These are phyloP conservation scores for Fukomys damarensis DNA, from an alignment of 2,113 vertebrate genomes.

Conservation along the genomic window DNA sequence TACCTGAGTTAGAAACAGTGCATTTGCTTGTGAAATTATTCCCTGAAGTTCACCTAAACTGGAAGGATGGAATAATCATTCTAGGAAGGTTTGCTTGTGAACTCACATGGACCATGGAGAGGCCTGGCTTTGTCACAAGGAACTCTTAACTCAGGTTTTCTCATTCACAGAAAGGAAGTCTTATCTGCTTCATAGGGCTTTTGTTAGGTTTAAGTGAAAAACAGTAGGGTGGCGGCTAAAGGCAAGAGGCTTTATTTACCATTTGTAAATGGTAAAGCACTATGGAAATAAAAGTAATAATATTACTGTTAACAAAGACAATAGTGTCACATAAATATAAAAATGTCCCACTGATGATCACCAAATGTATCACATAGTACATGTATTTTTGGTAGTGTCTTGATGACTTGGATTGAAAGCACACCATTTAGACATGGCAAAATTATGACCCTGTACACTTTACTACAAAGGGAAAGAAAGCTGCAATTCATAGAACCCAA, in stretches of 20 bases:
- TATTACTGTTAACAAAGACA: not conserved
- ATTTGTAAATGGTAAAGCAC: slow-evolving; percentile 19
- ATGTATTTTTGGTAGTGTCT: not conserved
- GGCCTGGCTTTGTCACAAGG: not conserved
- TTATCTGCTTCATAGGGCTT: not conserved
- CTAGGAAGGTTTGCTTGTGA: not conserved
- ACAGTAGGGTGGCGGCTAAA: not conserved
- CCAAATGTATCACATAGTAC: not conserved
- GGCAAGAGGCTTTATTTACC: no score
- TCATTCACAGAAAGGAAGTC: not conserved
- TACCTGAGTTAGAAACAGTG: not conserved
- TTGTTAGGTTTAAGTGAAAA: slow-evolving; percentile 38
- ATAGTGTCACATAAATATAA: not conserved
- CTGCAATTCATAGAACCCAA: slow-evolving; percentile 28
- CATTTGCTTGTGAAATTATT: not conserved
- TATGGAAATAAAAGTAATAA: not conserved
- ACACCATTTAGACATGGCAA: not conserved
- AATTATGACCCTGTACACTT: not conserved
- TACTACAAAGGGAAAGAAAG: not conserved
- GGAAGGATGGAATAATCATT: not conserved
- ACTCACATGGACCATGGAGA: not conserved
- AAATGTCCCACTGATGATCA: not conserved
- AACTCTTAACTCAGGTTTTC: not conserved
- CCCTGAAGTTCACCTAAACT: not conserved
- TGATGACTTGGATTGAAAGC: not conserved